Conservation (phyloP, 2,797 vertebrate genomes). For the Lutra lutra region DNA sequence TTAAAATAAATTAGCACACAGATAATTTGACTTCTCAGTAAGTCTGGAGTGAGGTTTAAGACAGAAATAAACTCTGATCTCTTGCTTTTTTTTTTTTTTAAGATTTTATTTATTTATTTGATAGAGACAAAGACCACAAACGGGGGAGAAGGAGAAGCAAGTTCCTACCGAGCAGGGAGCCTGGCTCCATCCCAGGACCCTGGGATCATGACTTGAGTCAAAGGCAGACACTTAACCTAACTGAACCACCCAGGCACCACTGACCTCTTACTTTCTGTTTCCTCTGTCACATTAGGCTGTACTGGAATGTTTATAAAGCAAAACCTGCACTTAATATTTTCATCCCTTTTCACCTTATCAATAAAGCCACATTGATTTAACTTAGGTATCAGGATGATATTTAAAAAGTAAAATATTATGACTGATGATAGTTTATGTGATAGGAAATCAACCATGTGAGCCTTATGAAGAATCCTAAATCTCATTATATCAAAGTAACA, state of each 20-base stretch:
- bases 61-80: slow-evolving; percentile 1
- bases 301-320: slow-evolving; percentile 41
- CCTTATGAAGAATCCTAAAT: slow-evolving; percentile 60
- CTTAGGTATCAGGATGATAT: slow-evolving; percentile 34
- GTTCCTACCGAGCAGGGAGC: no score
- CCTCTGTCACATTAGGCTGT: neutral
- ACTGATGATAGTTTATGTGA: slow-evolving; percentile 60
- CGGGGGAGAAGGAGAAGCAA: no score
- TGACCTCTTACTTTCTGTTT: neutral
- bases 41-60: neutral
- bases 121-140: no score
- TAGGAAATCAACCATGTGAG: slow-evolving; percentile 61
- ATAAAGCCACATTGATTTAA: slow-evolving; percentile 61
- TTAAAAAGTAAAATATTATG: slow-evolving; percentile 69
- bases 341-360: slow-evolving; percentile 41
- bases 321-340: slow-evolving; percentile 54
- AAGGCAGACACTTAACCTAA: neutral
- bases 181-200: neutral
- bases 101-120: no score
- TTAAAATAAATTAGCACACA: neutral
- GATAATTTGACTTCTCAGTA: neutral
- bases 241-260: neutral
- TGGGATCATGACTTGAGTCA: neutral
- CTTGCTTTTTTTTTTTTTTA: neutral
- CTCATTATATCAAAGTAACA: slow-evolving; percentile 5